Conservation (phyloP, 2,888 invertebrate species). For the Drosophila pseudotalamancana region DNA sequence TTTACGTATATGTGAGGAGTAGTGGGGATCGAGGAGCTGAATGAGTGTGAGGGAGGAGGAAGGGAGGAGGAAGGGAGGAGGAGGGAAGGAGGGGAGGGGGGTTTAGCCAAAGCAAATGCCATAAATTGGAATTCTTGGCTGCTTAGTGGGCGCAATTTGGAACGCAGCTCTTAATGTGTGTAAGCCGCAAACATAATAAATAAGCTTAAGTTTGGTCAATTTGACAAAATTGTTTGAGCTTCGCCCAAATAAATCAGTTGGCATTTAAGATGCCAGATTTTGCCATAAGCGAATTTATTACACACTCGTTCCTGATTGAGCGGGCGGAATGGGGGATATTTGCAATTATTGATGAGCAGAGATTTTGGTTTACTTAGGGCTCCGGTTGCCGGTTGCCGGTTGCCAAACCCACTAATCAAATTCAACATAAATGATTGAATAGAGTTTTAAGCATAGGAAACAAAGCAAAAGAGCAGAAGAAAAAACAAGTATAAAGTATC, state of each 20-base stretch:
- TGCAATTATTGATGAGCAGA: constrained; percentile 66
- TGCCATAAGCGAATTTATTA: constrained; percentile 74
- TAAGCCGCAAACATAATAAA: constrained; percentile 78
- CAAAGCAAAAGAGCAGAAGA: constrained; percentile 16
- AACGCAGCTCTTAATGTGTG: constrained; percentile 68
- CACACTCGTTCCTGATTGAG: constrained; percentile 50
- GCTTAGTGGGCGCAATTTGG: constrained; percentile 57
- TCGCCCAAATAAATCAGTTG: constrained; percentile 71
- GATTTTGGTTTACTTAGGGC: constrained; percentile 44
- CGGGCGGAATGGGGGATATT: not conserved
- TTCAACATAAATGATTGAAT: constrained; percentile 79
- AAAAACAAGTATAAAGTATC: not conserved
- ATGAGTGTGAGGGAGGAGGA: constrained; percentile 2
- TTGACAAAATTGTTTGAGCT: constrained; percentile 79
- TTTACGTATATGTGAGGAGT: not conserved
- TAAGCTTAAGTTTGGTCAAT: constrained; percentile 80
- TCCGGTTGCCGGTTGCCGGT: constrained; percentile 27
- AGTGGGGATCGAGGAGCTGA: too few species aligned
- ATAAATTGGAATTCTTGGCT: constrained; percentile 70
- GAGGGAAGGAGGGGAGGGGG: too few species aligned
- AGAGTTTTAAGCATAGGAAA: constrained; percentile 69
- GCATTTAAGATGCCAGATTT: constrained; percentile 71
- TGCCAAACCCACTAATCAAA: constrained; percentile 71
- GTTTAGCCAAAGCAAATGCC: constrained; percentile 35
- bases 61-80: too few species aligned